Percentiles rank a stretch among this genome's conserved stretches.
Evolutionary conservation across 2,113 vertebrate genomes (phyloP).

Genomic region (Rutilus rutilus): DNA sequence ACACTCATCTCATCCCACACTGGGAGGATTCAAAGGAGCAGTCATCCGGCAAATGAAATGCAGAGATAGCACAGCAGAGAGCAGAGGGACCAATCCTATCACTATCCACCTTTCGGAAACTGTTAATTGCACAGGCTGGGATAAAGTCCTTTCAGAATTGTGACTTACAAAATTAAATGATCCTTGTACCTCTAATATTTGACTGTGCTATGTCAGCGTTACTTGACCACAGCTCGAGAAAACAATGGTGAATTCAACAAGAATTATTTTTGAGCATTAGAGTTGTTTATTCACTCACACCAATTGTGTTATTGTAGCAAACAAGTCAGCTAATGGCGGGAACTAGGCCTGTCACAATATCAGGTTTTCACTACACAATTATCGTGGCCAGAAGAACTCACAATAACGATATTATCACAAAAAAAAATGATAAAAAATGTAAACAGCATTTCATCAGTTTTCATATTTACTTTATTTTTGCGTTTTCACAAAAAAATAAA

Average conservation of each 20-base stretch:
- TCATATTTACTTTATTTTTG: no score
- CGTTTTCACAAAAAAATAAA: no score
- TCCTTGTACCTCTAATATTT: constrained; percentile 3
- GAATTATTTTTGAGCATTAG: not conserved
- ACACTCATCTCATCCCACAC: constrained; percentile 38
- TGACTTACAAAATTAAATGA: constrained; percentile 8
- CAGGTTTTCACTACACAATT: not conserved
- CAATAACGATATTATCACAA: no score
- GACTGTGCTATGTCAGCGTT: no score
- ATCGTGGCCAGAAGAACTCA: not conserved
- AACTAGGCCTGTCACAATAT: not conserved
- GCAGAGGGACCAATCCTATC: not conserved
- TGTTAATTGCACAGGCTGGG: constrained; percentile 31
- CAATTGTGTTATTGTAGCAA: not conserved
- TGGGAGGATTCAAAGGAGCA: constrained; percentile 51
- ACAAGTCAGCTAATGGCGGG: not conserved
- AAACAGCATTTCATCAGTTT: no score
- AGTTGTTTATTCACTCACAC: not conserved
- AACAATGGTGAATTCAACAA: not conserved
- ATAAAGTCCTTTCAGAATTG: not conserved
- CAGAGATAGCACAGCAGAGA: constrained; percentile 32
- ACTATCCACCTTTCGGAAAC: constrained; percentile 19
- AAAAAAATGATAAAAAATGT: no score
- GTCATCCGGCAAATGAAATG: constrained; percentile 60
- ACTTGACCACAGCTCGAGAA: not conserved